A percentile compares a stretch with the other conserved stretches of the same genome.
Conservation (phyloP, 2,113 vertebrate genomes). For the Bubo scandiacus region DNA sequence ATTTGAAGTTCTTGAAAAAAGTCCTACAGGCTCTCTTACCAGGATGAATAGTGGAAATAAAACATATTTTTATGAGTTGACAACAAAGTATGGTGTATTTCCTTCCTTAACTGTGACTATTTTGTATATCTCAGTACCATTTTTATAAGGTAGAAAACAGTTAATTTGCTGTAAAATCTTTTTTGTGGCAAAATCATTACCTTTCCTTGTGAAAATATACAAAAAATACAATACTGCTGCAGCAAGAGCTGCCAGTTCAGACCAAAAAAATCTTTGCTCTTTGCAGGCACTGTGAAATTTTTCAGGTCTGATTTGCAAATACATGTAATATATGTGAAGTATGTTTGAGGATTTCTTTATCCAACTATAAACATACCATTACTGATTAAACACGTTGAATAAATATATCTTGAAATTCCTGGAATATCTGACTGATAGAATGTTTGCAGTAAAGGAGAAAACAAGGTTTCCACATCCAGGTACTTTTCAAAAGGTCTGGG, state of each 20-base stretch:
- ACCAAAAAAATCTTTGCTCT: neutral
- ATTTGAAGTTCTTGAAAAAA: neutral
- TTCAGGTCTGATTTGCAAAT: neutral
- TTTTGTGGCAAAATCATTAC: neutral
- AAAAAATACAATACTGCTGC: neutral
- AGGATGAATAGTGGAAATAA: neutral
- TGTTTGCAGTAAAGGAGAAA: neutral
- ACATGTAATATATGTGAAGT: neutral
- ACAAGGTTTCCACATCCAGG: accelerated
- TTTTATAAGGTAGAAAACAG: neutral
- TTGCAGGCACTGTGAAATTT: neutral
- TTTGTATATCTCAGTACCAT: neutral
- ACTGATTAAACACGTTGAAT: neutral
- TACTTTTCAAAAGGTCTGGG: neutral
- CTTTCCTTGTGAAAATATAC: neutral
- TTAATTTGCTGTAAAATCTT: neutral
- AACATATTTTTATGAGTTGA: neutral
- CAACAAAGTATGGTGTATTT: neutral
- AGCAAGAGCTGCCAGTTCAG: neutral
- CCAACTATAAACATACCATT: neutral
- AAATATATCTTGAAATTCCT: neutral
- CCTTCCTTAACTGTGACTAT: neutral
- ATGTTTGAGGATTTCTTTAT: neutral
- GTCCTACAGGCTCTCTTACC: neutral
- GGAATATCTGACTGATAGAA: neutral